Evolutionary conservation across 2,888 invertebrate species (phyloP), one percentile per base, ranked within the genome.

Genomic region (Mellilla xanthometata): DNA sequence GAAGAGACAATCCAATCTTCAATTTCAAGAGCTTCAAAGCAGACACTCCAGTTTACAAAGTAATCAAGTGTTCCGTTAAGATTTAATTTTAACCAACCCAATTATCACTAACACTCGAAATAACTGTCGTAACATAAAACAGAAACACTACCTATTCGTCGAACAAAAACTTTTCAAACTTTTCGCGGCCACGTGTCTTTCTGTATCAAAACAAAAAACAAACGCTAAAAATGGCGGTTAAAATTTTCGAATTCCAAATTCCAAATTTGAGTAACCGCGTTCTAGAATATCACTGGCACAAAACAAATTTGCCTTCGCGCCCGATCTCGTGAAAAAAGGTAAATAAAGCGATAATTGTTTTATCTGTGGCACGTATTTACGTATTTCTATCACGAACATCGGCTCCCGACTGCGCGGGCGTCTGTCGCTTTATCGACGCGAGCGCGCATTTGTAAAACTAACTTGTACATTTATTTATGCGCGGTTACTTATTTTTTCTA

Each of bases 331-430:
- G 33, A 29, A 46, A 56, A 53, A 51, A 19, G 15, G 49, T 54
- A 57, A 62, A 60, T 65, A 65, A 61, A 52, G 43, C 26, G 13
- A 54, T 60, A 58, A 30, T 13, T n/a, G n/a, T 13, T 54, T 49
- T 60, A 60, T 59, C 60, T 61, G 52, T 40, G 56, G 41, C 48
- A 52, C 56, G 61, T 49, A 50, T 28, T 10, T n/a, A 51, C 46
- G 50, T 56, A 44, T 39, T 44, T 54, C 49, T 54, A 46, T 43
- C 40, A 27, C 56, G 59, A 46, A 44, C 46, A 52, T 55, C 50
- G 58, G 43, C 59, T 40, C 58, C 56, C 57, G 55, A 69, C 70
- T 68, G 69, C 58, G 10, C 59, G 24, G 7, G 24, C 24, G 24
- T 1, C 7, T 24, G 3, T 24, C 24, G n/a, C 8, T 24, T 8